phyloP scores from a whole-genome alignment of 2,797 vertebrate genomes.

The Neosalanx taihuensis region DNA sequence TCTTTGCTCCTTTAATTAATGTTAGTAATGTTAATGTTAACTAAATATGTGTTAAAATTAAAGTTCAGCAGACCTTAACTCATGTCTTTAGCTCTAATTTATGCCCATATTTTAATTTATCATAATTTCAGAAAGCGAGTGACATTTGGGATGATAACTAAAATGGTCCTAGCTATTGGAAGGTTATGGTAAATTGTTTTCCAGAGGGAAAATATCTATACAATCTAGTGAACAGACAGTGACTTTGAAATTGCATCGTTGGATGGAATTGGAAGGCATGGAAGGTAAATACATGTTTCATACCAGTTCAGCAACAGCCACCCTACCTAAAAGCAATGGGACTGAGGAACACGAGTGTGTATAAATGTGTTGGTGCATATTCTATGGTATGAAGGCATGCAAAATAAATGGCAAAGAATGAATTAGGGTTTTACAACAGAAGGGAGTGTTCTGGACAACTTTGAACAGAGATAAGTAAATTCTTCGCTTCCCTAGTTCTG shows the following conservation, averaged over 20 bases:
- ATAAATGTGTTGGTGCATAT: background rate
- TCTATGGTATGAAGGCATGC: background rate
- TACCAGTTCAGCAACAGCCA: background rate
- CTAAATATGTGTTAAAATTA: conserved; percentile 29
- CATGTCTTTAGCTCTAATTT: conserved; percentile 31
- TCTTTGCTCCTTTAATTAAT: background rate
- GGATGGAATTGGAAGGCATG: conserved; percentile 33
- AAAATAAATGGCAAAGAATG: background rate
- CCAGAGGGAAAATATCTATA: conserved; percentile 26
- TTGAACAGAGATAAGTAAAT: conserved; percentile 30
- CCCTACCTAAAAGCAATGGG: background rate
- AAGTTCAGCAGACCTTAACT: conserved; percentile 34
- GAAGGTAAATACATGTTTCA: background rate
- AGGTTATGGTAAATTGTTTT: conserved; percentile 45
- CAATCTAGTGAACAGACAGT: conserved; percentile 39
- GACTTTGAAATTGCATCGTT: conserved; percentile 32
- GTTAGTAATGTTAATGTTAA: background rate
- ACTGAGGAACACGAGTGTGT: background rate
- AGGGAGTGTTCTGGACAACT: conserved; percentile 18
- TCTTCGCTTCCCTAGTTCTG: conserved; percentile 30
- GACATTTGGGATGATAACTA: conserved; percentile 40
- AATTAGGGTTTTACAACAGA: background rate
- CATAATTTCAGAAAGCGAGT: conserved; percentile 41
- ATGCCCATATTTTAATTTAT: conserved; percentile 46
- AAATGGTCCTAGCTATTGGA: conserved; percentile 34